Percentiles rank a stretch among this genome's conserved stretches.
Evolutionary conservation across 2,113 vertebrate species (phyloP).

Genomic region (Perca fluviatilis): DNA sequence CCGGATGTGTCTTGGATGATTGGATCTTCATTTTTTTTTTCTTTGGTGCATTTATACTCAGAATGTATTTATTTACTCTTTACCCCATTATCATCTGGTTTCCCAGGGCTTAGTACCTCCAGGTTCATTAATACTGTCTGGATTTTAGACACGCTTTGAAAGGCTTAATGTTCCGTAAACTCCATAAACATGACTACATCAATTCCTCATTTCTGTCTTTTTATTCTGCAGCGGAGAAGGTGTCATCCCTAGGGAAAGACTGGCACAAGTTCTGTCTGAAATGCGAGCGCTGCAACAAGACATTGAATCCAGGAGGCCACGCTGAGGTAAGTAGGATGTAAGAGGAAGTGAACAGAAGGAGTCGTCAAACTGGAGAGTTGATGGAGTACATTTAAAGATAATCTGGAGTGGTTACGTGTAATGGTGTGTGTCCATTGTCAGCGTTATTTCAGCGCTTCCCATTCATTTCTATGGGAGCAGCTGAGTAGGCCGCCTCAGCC

Average conservation of each 20-base stretch:
- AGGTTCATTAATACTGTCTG: background rate
- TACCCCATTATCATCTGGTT: too few relatives aligned
- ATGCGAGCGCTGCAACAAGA: conserved; percentile 95
- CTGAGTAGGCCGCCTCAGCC: too few relatives aligned
- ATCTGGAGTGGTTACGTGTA: background rate
- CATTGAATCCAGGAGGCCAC: conserved; percentile 90
- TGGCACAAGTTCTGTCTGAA: conserved; percentile 98
- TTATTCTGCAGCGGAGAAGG: conserved; percentile 86
- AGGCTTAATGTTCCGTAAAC: background rate
- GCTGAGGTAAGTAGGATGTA: conserved; percentile 87
- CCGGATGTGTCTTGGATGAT: background rate
- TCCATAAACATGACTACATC: background rate
- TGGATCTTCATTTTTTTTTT: background rate
- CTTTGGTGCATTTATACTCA: background rate
- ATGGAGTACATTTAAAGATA: background rate
- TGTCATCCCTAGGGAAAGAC: conserved; percentile 94
- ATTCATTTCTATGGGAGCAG: too few relatives aligned
- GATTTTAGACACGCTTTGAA: background rate
- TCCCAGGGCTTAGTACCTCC: background rate
- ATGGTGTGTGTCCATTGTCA: too few relatives aligned
- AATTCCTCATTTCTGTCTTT: background rate
- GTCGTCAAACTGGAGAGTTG: background rate
- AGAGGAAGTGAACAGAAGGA: background rate
- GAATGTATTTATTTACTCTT: too few relatives aligned
- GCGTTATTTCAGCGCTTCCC: too few relatives aligned